Conservation (phyloP, 2,113 vertebrate genomes). For the Siniperca chuatsi region DNA sequence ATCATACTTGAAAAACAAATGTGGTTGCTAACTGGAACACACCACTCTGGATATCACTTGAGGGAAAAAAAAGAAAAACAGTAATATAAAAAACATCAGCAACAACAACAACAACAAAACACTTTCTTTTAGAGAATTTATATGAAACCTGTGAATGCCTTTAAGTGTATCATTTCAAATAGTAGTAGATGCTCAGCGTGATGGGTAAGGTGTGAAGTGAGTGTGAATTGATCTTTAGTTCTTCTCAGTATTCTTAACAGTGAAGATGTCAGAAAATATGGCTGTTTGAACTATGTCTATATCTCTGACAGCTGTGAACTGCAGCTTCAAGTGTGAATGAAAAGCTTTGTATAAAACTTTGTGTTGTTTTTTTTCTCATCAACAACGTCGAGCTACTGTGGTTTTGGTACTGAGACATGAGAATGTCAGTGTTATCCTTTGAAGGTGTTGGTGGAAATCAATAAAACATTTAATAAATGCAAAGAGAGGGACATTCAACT, state of each 20-base stretch:
- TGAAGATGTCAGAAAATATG: constrained; percentile 55
- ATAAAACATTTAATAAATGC: constrained; percentile 47
- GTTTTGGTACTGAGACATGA: constrained; percentile 31
- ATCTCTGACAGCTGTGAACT: constrained; percentile 63
- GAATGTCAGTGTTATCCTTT: constrained; percentile 25
- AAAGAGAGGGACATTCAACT: constrained; percentile 6
- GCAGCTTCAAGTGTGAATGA: constrained; percentile 45
- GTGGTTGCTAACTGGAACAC: background rate
- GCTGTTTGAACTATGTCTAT: constrained; percentile 55
- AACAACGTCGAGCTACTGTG: constrained; percentile 5
- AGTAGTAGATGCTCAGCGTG: constrained; percentile 46
- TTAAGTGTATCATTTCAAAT: constrained; percentile 47
- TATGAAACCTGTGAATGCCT: constrained; percentile 43
- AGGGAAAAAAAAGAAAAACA: constrained; percentile 11
- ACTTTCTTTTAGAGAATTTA: constrained; percentile 32
- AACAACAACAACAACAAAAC: background rate
- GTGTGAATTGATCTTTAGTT: constrained; percentile 64
- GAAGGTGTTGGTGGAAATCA: constrained; percentile 35
- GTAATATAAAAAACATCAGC: background rate
- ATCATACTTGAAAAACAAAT: background rate
- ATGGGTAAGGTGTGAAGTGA: constrained; percentile 60
- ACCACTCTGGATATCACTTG: constrained; percentile 2
- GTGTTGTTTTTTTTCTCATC: constrained; percentile 24
- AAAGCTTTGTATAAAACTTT: constrained; percentile 49
- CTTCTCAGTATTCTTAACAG: constrained; percentile 36